phyloP scores from a whole-genome alignment of 2,888 invertebrate genomes.

The Phanerotoma sp. region DNA sequence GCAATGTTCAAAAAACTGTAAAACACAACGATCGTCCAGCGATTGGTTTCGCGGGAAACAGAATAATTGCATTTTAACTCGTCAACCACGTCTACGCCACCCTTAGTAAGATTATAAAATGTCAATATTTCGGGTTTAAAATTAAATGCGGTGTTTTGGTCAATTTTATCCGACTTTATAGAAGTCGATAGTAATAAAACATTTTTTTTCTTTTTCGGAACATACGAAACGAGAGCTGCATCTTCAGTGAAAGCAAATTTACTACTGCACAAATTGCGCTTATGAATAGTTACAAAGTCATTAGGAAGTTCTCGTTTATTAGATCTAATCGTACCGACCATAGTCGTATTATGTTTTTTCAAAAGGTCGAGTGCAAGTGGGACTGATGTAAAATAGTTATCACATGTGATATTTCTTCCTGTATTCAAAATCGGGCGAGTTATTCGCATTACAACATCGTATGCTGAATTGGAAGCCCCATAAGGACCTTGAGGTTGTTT shows the following conservation, averaged over 20 bases:
- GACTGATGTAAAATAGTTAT: conserved; percentile 44
- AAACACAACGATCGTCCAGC: conserved; percentile 41
- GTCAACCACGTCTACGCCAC: conserved; percentile 32
- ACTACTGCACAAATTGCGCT: conserved; percentile 10
- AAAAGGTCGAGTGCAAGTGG: conserved; percentile 35
- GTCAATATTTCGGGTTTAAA: conserved; percentile 29
- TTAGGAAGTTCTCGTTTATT: conserved; percentile 33
- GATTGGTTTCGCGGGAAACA: conserved; percentile 37
- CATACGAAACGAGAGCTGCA: conserved; percentile 34
- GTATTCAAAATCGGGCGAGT: conserved; percentile 35
- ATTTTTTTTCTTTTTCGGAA: conserved; percentile 39
- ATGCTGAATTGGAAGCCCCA: conserved; percentile 36
- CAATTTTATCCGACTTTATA: background rate
- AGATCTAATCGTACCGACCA: conserved; percentile 32
- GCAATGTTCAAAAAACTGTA: conserved; percentile 35
- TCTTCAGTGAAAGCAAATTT: conserved; percentile 20
- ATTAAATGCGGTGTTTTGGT: conserved; percentile 1
- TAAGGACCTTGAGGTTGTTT: conserved; percentile 39
- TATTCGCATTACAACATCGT: conserved; percentile 37
- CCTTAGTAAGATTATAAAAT: conserved; percentile 32
- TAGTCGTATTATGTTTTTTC: conserved; percentile 24
- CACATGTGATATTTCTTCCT: too few relatives aligned
- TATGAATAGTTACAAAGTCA: conserved; percentile 18
- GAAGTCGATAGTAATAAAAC: conserved; percentile 14
- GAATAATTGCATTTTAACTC: conserved; percentile 19